Evolutionary conservation across 2,113 vertebrate genomes (phyloP).

Genomic region (Toxotes chatareus): DNA sequence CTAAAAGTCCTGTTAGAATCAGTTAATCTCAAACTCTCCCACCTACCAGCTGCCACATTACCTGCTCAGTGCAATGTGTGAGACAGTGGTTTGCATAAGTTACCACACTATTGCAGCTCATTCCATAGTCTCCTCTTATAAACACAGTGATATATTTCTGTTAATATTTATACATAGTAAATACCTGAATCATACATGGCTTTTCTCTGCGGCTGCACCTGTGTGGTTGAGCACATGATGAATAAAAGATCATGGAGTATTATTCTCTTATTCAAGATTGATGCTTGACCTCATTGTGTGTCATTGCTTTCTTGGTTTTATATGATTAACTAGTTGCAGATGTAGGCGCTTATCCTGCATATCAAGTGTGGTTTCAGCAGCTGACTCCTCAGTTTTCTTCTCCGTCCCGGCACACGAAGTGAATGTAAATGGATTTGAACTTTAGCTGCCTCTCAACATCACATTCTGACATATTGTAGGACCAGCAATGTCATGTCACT

Average conservation of each 20-base stretch:
- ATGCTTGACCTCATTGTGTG: conserved; percentile 65
- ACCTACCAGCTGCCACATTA: conserved; percentile 63
- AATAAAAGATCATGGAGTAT: conserved; percentile 53
- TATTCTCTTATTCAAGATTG: conserved; percentile 53
- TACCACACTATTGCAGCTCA: conserved; percentile 10
- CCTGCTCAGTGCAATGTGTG: conserved; percentile 14
- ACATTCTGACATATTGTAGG: conserved; percentile 45
- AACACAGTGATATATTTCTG: conserved; percentile 25
- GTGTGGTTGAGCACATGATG: conserved; percentile 47
- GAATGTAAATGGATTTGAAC: conserved; percentile 78
- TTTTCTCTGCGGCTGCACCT: conserved; percentile 33
- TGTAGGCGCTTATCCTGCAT: conserved; percentile 70
- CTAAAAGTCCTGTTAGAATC: conserved; percentile 59
- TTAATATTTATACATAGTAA: conserved; percentile 50
- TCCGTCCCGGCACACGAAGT: conserved; percentile 46
- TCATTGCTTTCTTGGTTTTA: conserved; percentile 68
- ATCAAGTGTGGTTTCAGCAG: conserved; percentile 64
- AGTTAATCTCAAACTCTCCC: conserved; percentile 61
- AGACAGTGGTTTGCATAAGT: conserved; percentile 33
- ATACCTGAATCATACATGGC: conserved; percentile 22
- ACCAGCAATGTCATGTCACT: conserved; percentile 12
- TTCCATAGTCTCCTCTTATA: conserved; percentile 15
- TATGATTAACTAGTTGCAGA: conserved; percentile 77
- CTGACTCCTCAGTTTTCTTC: conserved; percentile 76
- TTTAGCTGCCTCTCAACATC: conserved; percentile 54